Conservation (phyloP, 2,888 invertebrate genomes). For the Physocephala rufipes region DNA sequence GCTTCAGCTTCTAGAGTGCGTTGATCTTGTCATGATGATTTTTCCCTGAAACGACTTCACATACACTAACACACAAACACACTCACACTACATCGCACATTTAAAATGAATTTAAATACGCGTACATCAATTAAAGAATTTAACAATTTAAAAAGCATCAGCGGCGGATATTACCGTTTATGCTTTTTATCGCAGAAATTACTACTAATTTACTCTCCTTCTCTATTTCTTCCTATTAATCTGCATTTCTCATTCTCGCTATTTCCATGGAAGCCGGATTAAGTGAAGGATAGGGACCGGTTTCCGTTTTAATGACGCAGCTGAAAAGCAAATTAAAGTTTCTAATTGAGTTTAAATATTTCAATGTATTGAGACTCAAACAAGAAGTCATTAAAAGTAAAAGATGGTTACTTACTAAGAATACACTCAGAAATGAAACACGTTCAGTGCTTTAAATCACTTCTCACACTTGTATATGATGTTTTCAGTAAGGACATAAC, state of each 20-base stretch:
- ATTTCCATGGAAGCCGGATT: constrained; percentile 7
- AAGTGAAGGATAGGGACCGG: background rate
- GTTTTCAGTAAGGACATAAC: too few relatives aligned
- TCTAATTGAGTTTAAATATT: constrained; percentile 19
- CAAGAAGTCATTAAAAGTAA: background rate
- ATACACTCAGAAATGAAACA: too few relatives aligned
- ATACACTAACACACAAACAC: too few relatives aligned
- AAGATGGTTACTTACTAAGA: too few relatives aligned
- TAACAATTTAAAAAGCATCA: background rate
- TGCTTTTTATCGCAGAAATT: too few relatives aligned
- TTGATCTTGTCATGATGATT: background rate
- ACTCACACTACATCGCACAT: background rate
- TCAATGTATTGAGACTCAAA: background rate
- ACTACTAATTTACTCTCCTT: too few relatives aligned
- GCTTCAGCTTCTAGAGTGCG: too few relatives aligned
- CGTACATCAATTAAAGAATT: background rate
- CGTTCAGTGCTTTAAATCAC: too few relatives aligned
- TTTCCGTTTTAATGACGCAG: too few relatives aligned
- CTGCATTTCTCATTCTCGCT: background rate
- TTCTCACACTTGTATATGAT: too few relatives aligned
- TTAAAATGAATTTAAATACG: background rate
- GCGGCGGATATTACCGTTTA: constrained; percentile 8
- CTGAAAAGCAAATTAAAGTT: constrained; percentile 9
- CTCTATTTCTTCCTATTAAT: too few relatives aligned
- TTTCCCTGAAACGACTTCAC: too few relatives aligned